A percentile compares a stretch with the other conserved stretches of the same genome.
Evolutionary conservation across 2,888 invertebrate species (phyloP).

Genomic region (Chaetoderma sp.): DNA sequence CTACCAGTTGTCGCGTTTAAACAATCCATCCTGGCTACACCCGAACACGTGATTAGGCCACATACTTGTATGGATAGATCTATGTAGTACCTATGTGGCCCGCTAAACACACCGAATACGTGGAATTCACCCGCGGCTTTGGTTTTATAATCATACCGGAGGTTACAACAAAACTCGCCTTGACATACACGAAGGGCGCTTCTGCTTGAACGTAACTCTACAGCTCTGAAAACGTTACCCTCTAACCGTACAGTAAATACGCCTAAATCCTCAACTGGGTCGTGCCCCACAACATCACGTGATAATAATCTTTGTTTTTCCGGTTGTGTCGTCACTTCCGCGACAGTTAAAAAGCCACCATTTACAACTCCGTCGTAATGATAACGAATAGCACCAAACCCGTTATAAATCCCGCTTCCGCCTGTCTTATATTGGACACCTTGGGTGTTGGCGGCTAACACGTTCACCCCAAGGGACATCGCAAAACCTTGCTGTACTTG

Average conservation of each 20-base stretch:
- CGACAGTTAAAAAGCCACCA: neutral
- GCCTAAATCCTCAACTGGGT: neutral
- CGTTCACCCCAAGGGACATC: neutral
- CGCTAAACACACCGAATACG: conserved; percentile 3
- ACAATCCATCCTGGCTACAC: neutral
- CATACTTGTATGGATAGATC: neutral
- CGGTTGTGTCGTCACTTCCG: neutral
- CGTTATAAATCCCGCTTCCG: conserved; percentile 4
- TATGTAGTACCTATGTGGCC: neutral
- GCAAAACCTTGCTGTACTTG: conserved; percentile 3
- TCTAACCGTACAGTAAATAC: neutral
- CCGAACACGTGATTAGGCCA: neutral
- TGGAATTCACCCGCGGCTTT: neutral
- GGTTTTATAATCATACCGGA: neutral
- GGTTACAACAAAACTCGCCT: neutral
- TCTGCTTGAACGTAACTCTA: neutral
- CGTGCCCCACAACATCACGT: neutral
- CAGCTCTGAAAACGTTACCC: neutral
- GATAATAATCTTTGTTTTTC: neutral
- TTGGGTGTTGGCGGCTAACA: conserved; percentile 10
- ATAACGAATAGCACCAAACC: neutral
- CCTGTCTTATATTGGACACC: neutral
- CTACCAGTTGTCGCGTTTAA: neutral
- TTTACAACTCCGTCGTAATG: neutral
- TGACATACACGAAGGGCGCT: neutral